phyloP scores from a whole-genome alignment of 2,113 vertebrate genomes.

The Gulo gulo region DNA sequence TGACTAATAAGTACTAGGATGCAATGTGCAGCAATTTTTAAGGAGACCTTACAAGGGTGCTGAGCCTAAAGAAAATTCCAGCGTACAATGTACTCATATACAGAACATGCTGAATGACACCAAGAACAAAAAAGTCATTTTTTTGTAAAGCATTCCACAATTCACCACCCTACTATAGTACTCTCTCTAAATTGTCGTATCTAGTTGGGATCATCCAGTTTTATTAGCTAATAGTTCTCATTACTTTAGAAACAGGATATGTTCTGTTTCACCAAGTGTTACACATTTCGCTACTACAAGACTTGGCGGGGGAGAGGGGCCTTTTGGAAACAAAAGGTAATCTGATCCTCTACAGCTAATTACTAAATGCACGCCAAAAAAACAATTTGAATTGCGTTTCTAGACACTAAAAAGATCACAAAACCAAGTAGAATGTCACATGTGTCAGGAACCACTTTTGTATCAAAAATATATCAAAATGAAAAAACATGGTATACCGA shows the following conservation, averaged over 20 bases:
- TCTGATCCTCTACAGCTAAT: slow-evolving; percentile 40
- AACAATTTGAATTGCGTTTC: slow-evolving; percentile 50
- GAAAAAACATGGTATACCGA: neutral
- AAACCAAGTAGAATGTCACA: neutral
- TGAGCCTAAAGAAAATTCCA: slow-evolving; percentile 15
- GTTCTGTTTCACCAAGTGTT: slow-evolving; percentile 42
- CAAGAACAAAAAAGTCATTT: neutral
- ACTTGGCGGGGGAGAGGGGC: neutral
- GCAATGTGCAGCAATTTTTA: neutral
- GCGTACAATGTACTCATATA: neutral
- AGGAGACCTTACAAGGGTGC: neutral
- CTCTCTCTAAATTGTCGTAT: slow-evolving; percentile 42
- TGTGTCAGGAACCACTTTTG: slow-evolving; percentile 9
- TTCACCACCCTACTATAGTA: neutral
- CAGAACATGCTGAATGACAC: neutral
- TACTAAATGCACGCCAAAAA: slow-evolving; percentile 48
- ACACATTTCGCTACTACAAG: slow-evolving; percentile 3
- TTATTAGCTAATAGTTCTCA: slow-evolving; percentile 36
- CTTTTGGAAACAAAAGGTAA: slow-evolving; percentile 60
- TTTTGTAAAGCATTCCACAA: slow-evolving; percentile 22
- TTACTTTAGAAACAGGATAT: slow-evolving; percentile 25
- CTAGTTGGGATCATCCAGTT: slow-evolving; percentile 9
- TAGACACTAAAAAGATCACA: slow-evolving; percentile 6
- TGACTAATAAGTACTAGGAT: neutral
- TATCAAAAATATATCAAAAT: neutral